Conservation (phyloP, 2,113 vertebrate genomes). For the Periophthalmus modestus region DNA sequence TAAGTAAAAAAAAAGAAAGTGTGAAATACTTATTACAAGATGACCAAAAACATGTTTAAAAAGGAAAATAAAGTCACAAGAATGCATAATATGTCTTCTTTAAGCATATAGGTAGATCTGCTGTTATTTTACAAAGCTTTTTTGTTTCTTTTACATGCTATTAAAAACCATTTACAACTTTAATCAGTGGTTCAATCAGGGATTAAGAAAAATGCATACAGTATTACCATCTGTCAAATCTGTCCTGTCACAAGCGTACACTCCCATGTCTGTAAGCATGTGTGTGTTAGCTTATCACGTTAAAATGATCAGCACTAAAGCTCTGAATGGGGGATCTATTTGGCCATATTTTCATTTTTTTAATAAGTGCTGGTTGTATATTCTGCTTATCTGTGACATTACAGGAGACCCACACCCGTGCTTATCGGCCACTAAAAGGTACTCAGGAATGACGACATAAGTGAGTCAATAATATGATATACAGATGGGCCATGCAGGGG, state of each 20-base stretch:
- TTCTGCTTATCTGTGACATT: slow-evolving; percentile 6
- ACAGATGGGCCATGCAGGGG: not conserved
- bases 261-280: slow-evolving; percentile 16
- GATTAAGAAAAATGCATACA: slow-evolving; percentile 43
- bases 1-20: too few species aligned
- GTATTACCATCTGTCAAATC: slow-evolving; percentile 46
- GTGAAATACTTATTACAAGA: too few species aligned
- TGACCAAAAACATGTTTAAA: too few species aligned
- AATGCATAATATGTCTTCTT: too few species aligned
- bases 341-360: not conserved
- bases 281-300: slow-evolving; percentile 10
- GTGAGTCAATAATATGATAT: not conserved
- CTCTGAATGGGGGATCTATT: not conserved
- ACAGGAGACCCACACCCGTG: not conserved
- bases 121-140: too few species aligned
- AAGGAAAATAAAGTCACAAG: too few species aligned
- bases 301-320: not conserved
- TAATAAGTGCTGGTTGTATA: slow-evolving; percentile 2
- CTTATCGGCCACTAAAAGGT: not conserved
- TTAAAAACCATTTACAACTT: slow-evolving; percentile 16
- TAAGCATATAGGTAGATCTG: too few species aligned
- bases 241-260: not conserved
- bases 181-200: slow-evolving; percentile 43
- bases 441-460: not conserved
- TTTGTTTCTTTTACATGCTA: too few species aligned